These are phyloP conservation scores for Mobula hypostoma DNA, from an alignment of 2,113 vertebrate species.

Conservation along the genomic window DNA sequence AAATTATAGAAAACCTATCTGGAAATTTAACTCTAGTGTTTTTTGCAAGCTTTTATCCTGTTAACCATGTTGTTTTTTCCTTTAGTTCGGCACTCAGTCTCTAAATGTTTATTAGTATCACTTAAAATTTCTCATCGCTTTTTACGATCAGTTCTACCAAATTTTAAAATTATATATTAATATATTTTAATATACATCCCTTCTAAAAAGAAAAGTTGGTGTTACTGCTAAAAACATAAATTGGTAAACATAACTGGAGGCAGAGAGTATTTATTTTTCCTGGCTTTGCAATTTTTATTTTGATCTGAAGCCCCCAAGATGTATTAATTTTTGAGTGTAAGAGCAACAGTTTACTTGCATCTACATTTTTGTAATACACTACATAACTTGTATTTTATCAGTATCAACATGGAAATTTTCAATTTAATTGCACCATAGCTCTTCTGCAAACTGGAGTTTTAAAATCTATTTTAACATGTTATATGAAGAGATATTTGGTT, in stretches of 20 bases:
- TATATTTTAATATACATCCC: neutral
- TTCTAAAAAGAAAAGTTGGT: neutral
- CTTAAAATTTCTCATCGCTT: neutral
- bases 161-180: neutral
- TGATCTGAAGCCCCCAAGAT: neutral
- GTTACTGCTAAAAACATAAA: neutral
- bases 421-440: neutral
- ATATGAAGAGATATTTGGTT: neutral
- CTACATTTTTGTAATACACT: neutral
- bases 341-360: neutral
- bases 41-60: neutral
- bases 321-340: neutral
- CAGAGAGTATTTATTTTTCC: neutral
- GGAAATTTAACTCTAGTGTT: neutral
- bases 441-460: neutral
- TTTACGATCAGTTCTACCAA: neutral
- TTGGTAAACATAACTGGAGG: neutral
- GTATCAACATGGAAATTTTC: neutral
- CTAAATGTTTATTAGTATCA: neutral
- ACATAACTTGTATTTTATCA: neutral
- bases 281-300: neutral
- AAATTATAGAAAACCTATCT: neutral
- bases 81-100: neutral
- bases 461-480: neutral
- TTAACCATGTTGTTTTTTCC: neutral